phyloP scores from a whole-genome alignment of 1,140 invertebrate genomes.

The Lordiphosa stackelbergi region DNA sequence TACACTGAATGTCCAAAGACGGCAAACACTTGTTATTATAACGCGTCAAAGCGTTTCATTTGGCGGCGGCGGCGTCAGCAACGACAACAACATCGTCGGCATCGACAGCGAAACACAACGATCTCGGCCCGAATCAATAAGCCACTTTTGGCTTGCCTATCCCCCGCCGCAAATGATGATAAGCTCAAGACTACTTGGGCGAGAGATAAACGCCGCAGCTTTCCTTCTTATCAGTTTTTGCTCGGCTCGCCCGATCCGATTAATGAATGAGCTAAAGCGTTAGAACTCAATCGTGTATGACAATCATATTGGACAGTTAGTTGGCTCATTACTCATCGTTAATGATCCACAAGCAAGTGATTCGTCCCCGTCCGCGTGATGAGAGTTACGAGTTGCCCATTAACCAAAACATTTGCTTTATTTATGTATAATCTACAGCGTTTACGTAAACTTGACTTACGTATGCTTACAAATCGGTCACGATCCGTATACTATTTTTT shows the following conservation, averaged over 20 bases:
- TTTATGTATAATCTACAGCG: background rate
- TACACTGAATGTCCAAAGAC: constrained; percentile 76
- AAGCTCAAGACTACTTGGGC: constrained; percentile 11
- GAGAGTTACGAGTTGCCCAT: constrained; percentile 5
- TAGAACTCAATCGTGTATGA: constrained; percentile 10
- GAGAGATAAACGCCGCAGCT: background rate
- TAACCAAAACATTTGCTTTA: background rate
- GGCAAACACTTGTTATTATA: constrained; percentile 76
- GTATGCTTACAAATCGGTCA: background rate
- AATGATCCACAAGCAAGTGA: constrained; percentile 23
- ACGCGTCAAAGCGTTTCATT: constrained; percentile 67
- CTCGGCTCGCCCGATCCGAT: constrained; percentile 3
- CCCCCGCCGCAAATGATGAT: constrained; percentile 16
- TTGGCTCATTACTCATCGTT: constrained; percentile 44
- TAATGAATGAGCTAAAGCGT: background rate
- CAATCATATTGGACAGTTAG: constrained; percentile 49
- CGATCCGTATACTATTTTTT: background rate
- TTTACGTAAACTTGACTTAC: background rate
- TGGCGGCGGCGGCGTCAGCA: constrained; percentile 31
- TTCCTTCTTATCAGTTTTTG: background rate
- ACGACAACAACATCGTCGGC: constrained; percentile 9
- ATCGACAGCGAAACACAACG: constrained; percentile 15
- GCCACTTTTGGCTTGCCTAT: constrained; percentile 28
- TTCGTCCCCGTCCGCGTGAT: constrained; percentile 3
- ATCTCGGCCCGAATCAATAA: constrained; percentile 45